Conservation (phyloP, 2,888 invertebrate species). For the Cetonia aurata region DNA sequence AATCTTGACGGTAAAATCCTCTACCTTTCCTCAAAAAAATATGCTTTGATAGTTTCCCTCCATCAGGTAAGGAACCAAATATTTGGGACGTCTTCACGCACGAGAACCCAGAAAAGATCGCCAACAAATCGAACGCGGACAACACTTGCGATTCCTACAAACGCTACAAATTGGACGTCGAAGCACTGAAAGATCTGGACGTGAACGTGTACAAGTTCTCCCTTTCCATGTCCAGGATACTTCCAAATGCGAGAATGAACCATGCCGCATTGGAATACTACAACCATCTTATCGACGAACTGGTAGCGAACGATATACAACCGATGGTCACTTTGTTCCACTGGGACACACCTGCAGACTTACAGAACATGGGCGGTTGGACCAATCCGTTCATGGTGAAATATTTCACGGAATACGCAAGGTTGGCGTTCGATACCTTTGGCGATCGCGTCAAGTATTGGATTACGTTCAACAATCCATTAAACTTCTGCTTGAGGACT, state of each 20-base stretch:
- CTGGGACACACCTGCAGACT: conserved; percentile 57
- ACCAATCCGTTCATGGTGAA: conserved; percentile 71
- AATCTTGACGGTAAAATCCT: conserved; percentile 27
- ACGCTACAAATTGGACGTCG: conserved; percentile 74
- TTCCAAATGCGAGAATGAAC: conserved; percentile 80
- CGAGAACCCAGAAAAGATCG: conserved; percentile 68
- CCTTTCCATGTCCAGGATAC: conserved; percentile 80
- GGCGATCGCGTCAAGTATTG: conserved; percentile 62
- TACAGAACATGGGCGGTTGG: conserved; percentile 73
- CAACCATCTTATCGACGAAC: conserved; percentile 79
- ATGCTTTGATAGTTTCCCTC: background rate
- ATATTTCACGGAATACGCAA: conserved; percentile 70
- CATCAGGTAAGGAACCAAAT: conserved; percentile 74
- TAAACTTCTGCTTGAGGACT: conserved; percentile 53
- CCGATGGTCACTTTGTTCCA: conserved; percentile 72
- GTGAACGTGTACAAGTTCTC: conserved; percentile 80
- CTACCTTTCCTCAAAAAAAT: background rate
- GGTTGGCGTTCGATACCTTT: conserved; percentile 60
- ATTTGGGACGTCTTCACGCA: conserved; percentile 74
- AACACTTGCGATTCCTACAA: conserved; percentile 79
- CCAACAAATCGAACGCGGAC: conserved; percentile 73
- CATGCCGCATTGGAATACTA: conserved; percentile 82
- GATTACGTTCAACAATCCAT: conserved; percentile 69
- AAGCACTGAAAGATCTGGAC: conserved; percentile 73
- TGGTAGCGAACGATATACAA: conserved; percentile 71